These are phyloP conservation scores for Drosophila kanekoi DNA, from an alignment of 2,888 invertebrate genomes.

Conservation along the genomic window DNA sequence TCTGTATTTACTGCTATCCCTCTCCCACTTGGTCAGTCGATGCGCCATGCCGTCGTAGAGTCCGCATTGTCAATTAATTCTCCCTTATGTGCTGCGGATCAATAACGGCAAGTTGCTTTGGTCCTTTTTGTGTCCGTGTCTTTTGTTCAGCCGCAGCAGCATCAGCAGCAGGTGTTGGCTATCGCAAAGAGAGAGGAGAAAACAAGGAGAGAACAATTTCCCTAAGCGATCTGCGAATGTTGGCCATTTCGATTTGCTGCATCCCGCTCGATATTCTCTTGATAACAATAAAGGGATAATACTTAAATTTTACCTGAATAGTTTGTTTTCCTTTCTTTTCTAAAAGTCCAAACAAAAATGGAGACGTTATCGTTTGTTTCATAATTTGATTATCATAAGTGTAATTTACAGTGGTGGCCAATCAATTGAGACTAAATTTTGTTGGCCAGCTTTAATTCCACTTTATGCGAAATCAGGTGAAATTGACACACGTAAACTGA, in stretches of 20 bases:
- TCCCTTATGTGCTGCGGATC: slow-evolving; percentile 40
- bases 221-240: slow-evolving; percentile 36
- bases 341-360: no score
- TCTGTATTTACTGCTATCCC: slow-evolving; percentile 40
- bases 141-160: slow-evolving; percentile 14
- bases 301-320: no score
- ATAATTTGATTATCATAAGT: no score
- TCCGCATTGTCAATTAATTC: slow-evolving; percentile 27
- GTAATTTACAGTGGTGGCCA: no score
- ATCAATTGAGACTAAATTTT: no score
- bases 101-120: slow-evolving; percentile 48
- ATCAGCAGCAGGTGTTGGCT: slow-evolving; percentile 42
- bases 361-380: no score
- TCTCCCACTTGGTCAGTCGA: slow-evolving; percentile 32
- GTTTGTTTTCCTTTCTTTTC: no score
- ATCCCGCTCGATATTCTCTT: neutral
- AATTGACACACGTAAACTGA: no score
- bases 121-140: slow-evolving; percentile 27
- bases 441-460: no score
- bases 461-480: no score
- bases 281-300: no score
- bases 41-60: neutral
- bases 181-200: slow-evolving; percentile 3
- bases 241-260: neutral
- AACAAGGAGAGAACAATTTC: slow-evolving; percentile 1